These are phyloP conservation scores for Heliothis peltigera DNA, from an alignment of 2,888 invertebrate genomes.

Conservation along the genomic window DNA sequence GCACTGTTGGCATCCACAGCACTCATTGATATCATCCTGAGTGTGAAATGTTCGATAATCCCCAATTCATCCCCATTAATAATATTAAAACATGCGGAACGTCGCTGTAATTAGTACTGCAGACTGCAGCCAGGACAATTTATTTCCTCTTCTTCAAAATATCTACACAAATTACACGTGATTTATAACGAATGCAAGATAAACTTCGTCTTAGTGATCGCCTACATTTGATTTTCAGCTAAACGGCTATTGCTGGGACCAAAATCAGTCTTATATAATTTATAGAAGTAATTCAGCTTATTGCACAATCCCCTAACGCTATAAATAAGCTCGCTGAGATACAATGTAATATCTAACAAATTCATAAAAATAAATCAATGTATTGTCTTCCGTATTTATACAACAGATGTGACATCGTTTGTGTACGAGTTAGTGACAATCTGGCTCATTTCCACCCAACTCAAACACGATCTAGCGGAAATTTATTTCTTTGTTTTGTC, in stretches of 20 bases:
- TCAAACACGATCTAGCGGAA: conserved; percentile 52
- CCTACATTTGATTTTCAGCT: neutral
- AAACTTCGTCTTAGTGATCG: neutral
- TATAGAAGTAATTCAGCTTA: neutral
- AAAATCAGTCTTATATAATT: neutral
- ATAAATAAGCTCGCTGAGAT: neutral
- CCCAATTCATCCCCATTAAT: conserved; percentile 38
- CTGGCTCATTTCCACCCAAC: conserved; percentile 65
- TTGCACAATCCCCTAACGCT: neutral
- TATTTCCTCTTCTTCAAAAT: neutral
- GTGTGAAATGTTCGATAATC: conserved; percentile 41
- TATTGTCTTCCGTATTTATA: conserved; percentile 34
- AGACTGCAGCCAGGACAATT: conserved; percentile 13
- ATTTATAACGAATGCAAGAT: neutral
- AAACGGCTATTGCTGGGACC: neutral
- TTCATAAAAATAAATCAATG: conserved; percentile 38
- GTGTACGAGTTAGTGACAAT: conserved; percentile 55
- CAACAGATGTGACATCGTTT: conserved; percentile 50
- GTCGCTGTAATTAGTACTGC: conserved; percentile 31
- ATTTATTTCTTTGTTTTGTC: conserved; percentile 64
- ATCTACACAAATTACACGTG: neutral
- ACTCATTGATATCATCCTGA: conserved; percentile 32
- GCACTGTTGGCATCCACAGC: conserved; percentile 40
- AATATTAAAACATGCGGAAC: conserved; percentile 38
- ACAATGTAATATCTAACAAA: conserved; percentile 30